Base-by-base conservation (phyloP, 2,888 invertebrate genomes). In the Allacma fusca region DNA sequence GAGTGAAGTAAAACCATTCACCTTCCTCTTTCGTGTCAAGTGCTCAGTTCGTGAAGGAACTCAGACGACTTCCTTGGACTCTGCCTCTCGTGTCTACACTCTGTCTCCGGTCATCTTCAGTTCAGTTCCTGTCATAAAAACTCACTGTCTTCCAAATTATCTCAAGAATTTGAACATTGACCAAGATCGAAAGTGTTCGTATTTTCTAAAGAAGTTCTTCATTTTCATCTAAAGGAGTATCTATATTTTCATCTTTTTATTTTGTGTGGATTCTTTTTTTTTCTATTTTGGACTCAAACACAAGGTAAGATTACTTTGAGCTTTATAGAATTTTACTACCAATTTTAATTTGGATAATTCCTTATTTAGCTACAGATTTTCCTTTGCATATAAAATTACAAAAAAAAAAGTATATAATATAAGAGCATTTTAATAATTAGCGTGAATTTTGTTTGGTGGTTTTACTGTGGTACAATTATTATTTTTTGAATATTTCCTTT, bases 1-100 rank as follows among this genome's bases (percentile, higher is more conserved):
- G 62, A 62, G 23, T 50, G 23, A 50, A 50, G 70, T 71, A 59
- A 71, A 71, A 71, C 71, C 71, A 71, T 57, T 71, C 71, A 71
- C 71, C 71, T 71, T 57, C 71, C 71, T 71, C 71, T 57, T 71
- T 26, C 19, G 34, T 28, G 44, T 44, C 24, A 50, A 50, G 50
- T 70, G 50, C 50, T 70, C 70, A 50, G 71, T 50, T 71, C 50
- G 71, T 57, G 71, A 12, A 23, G 71, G 50, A 71, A 57, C 44
- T 16, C 57, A 72, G 62, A 62, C 62, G 62, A 62, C 62, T 62
- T 62, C 62, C 62, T 62, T 62, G 62, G 24, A 62, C 62, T 62
- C 62, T 62, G n/a, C 62, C 62, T 62, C 23, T 62, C 62, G 62
- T 62, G 62, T 62, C 62, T 62, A 62, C 62, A 62, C 16, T 62